Evolutionary conservation across 2,113 vertebrate genomes (phyloP).

Genomic region (Myocastor coypus): DNA sequence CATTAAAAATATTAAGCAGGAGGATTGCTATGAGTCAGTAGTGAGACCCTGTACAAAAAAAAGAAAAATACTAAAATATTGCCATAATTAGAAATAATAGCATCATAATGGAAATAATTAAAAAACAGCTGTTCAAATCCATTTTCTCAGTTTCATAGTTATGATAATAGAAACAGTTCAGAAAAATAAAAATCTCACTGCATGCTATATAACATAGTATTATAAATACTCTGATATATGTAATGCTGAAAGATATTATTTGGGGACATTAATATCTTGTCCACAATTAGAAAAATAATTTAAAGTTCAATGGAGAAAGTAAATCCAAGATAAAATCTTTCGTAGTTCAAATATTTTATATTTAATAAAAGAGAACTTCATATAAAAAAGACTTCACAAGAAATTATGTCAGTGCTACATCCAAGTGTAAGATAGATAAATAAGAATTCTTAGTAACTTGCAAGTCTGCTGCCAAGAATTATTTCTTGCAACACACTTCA

Average conservation of each 20-base stretch:
- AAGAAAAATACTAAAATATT: constrained; percentile 14
- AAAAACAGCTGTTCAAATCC: neutral
- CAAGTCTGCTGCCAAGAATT: neutral
- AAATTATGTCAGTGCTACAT: constrained; percentile 42
- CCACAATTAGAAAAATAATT: neutral
- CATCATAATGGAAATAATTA: neutral
- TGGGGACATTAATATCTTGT: neutral
- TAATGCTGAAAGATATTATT: neutral
- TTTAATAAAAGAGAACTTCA: constrained; percentile 48
- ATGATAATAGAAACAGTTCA: neutral
- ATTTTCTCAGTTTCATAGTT: neutral
- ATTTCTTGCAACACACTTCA: constrained; percentile 27
- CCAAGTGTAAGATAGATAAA: neutral
- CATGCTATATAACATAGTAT: neutral
- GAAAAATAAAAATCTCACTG: neutral
- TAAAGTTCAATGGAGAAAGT: neutral
- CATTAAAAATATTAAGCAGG: neutral
- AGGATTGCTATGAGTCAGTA: no score
- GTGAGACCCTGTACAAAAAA: no score
- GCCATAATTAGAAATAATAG: neutral
- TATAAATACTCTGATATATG: neutral
- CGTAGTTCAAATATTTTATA: constrained; percentile 3
- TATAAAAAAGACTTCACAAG: constrained; percentile 30
- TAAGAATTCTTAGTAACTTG: constrained; percentile 5
- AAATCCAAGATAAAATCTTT: constrained; percentile 11